phyloP scores from a whole-genome alignment of 2,113 vertebrate species.

The Nothoprocta pentlandii region DNA sequence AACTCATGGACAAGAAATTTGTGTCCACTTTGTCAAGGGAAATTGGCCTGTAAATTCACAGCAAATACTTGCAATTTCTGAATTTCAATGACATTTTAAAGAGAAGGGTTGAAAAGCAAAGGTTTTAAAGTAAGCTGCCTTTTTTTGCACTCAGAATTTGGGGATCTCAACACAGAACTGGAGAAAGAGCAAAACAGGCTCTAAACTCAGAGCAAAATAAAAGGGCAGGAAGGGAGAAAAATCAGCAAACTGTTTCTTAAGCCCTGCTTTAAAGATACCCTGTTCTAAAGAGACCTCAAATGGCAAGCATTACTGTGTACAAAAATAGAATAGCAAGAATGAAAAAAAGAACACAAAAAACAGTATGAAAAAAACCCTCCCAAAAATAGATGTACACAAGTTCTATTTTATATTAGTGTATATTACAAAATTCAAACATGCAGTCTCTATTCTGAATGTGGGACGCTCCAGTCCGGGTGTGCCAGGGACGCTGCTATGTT shows the following conservation, averaged over 20 bases:
- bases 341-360: conserved; percentile 70
- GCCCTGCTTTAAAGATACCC: conserved; percentile 75
- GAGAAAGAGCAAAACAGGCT: conserved; percentile 16
- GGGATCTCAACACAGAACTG: conserved; percentile 4
- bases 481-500: conserved; percentile 83
- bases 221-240: neutral
- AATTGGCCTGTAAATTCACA: neutral
- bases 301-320: conserved; percentile 68
- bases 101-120: conserved; percentile 7
- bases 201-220: conserved; percentile 23
- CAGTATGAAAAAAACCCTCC: conserved; percentile 74
- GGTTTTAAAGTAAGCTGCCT: conserved; percentile 34
- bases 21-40: conserved; percentile 6
- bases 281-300: conserved; percentile 75
- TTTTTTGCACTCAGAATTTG: conserved; percentile 26
- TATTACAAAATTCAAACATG: conserved; percentile 77
- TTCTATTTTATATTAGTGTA: conserved; percentile 76
- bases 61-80: neutral
- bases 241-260: conserved; percentile 44
- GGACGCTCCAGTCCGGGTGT: conserved; percentile 30
- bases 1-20: neutral
- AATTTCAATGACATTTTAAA: conserved; percentile 30
- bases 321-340: conserved; percentile 78
- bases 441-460: conserved; percentile 66
- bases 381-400: conserved; percentile 78